phyloP scores from a whole-genome alignment of 2,888 invertebrate genomes.

The Andrena camellia region DNA sequence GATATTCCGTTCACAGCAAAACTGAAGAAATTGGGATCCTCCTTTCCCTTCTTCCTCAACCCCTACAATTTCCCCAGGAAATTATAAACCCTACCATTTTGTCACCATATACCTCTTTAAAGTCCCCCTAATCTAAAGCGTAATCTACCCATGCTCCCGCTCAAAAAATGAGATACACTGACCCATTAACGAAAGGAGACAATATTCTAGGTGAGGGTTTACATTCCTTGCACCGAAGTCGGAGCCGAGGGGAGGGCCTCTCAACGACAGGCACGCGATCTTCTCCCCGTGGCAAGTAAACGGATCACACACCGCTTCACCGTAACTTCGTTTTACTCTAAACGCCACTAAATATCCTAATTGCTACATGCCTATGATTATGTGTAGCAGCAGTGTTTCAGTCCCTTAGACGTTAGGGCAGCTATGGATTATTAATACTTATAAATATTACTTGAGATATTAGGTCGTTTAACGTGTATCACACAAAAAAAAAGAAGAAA shows the following conservation, averaged over 20 bases:
- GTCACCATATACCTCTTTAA: too few relatives aligned
- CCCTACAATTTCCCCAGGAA: too few relatives aligned
- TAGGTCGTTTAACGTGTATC: conserved; percentile 73
- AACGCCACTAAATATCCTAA: conserved; percentile 78
- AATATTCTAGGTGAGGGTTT: conserved; percentile 88
- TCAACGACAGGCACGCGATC: conserved; percentile 89
- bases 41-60: too few relatives aligned
- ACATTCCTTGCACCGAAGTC: conserved; percentile 90
- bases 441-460: conserved; percentile 73
- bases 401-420: conserved; percentile 79
- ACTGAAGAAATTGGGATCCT: too few relatives aligned
- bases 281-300: conserved; percentile 86
- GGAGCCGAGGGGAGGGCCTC: conserved; percentile 93
- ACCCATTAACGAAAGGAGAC: not conserved
- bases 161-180: not conserved
- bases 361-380: conserved; percentile 82
- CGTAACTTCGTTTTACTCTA: conserved; percentile 69
- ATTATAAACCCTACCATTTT: too few relatives aligned
- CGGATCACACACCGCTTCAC: conserved; percentile 62
- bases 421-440: conserved; percentile 77
- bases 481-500: conserved; percentile 56
- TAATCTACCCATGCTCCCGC: not conserved
- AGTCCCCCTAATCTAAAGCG: not conserved
- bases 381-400: conserved; percentile 81
- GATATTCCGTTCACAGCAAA: too few relatives aligned